Percentiles rank a stretch among this genome's conserved stretches.
phyloP scores from a whole-genome alignment of 2,888 invertebrate genomes.

The Patella ulyssiponensis region DNA sequence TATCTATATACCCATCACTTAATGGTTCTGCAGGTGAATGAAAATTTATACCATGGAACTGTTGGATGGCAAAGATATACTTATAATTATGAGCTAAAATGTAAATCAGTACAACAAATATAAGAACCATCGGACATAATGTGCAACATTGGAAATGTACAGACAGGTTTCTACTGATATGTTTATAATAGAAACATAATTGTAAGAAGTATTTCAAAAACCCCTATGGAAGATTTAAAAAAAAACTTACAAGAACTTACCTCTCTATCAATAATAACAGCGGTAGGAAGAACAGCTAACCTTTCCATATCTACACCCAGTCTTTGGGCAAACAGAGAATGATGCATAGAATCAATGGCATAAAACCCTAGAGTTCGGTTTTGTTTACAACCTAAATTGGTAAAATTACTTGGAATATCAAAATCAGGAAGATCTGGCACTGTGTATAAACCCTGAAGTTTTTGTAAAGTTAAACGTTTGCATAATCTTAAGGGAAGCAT shows the following conservation, averaged over 20 bases:
- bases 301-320: constrained; percentile 79
- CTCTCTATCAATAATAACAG: constrained; percentile 79
- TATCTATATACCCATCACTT: too few relatives aligned
- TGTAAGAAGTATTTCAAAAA: too few relatives aligned
- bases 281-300: constrained; percentile 55
- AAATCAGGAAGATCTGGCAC: background rate
- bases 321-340: constrained; percentile 82
- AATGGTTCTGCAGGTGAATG: too few relatives aligned
- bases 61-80: too few relatives aligned
- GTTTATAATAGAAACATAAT: too few relatives aligned
- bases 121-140: too few relatives aligned
- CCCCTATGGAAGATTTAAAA: too few relatives aligned
- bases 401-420: constrained; percentile 34
- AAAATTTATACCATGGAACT: too few relatives aligned
- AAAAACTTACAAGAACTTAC: constrained; percentile 20
- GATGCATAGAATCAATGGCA: constrained; percentile 82
- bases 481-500: constrained; percentile 45
- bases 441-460: constrained; percentile 41
- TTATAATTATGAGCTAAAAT: too few relatives aligned
- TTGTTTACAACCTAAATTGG: constrained; percentile 72
- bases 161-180: too few relatives aligned
- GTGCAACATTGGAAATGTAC: too few relatives aligned
- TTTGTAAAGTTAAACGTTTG: constrained; percentile 49
- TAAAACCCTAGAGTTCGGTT: constrained; percentile 79
- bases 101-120: too few relatives aligned